Base-by-base conservation (phyloP, 2,113 vertebrate genomes). In the Phainopepla nitens region DNA sequence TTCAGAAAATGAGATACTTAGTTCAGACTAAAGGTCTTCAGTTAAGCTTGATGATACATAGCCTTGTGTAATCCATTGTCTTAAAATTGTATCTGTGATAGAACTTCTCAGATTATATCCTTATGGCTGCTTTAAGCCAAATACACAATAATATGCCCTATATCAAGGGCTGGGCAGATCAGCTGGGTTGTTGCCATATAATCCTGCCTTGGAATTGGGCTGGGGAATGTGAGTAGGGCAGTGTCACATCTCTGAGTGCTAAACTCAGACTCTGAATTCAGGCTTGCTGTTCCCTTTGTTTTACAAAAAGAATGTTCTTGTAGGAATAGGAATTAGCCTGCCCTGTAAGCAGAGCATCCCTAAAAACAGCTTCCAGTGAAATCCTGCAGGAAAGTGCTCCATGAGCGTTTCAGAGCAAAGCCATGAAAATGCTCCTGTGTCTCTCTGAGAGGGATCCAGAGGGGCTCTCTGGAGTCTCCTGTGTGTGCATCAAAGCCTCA, bases 71-170 rank as follows among this genome's bases (percentile, higher is more conserved):
- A 97, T 93, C 87, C 69, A 36, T 53, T 10, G 12, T 95, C 61
- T 93, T 76, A 69, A 75, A 82, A 57, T 10, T 72, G 31, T 58
- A 1, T 87, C 12, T 87, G 68, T 33, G 61, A 11, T 65, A 75
- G 33, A 80, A 73, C 36, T 94, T 79, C 54, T 73, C 51, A 68
- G 75, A 86, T 96, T 54, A 66, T 36, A 42, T 73, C 82, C 39
- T 83, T 72, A 65, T 23, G 35, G 62, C 71, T 87, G 56, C 78
- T 93, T 82, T 93, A 94, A 92, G 93, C 78, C 70, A 90, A 80
- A 84, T 62, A n/a, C 42, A 71, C 60, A 29, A 2, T 72, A 56
- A 78, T 58, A 24, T 0, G 0, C 76, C 35, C 42, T 29, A 11
- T 70, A 28, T 23, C 12, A 36, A 69, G 61, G 56, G 29, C 54